These are phyloP conservation scores for Drosophila sproati DNA, from an alignment of 1,140 invertebrate genomes.

Conservation along the genomic window DNA sequence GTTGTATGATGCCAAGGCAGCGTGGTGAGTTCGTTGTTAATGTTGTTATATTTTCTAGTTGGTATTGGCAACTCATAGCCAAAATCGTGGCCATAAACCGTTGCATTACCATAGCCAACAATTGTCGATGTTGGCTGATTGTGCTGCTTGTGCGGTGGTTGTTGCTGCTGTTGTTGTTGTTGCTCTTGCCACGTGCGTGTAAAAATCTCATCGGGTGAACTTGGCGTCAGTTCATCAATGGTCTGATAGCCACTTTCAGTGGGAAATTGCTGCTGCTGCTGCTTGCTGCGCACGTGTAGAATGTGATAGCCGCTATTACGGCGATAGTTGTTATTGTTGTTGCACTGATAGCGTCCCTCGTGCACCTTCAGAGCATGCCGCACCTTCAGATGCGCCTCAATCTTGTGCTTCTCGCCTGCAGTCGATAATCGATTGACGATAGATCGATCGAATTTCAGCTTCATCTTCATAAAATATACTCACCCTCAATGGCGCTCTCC, in stretches of 20 bases:
- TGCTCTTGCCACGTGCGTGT: slow-evolving; percentile 64
- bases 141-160: slow-evolving; percentile 60
- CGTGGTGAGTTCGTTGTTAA: slow-evolving; percentile 56
- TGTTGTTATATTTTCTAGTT: slow-evolving; percentile 24
- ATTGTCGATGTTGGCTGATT: slow-evolving; percentile 36
- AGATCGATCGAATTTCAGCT: not conserved
- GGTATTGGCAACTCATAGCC: slow-evolving; percentile 21
- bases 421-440: not conserved
- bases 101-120: slow-evolving; percentile 41
- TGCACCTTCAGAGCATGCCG: slow-evolving; percentile 77
- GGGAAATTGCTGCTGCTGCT: slow-evolving; percentile 28
- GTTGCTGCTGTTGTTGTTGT: slow-evolving; percentile 34
- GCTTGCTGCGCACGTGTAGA: slow-evolving; percentile 59
- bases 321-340: slow-evolving; percentile 47
- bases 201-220: slow-evolving; percentile 70
- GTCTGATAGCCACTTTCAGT: slow-evolving; percentile 78
- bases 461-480: slow-evolving; percentile 56
- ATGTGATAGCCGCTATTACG: slow-evolving; percentile 57
- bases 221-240: slow-evolving; percentile 74
- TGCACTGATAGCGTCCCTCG: slow-evolving; percentile 83
- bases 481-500: slow-evolving; percentile 75
- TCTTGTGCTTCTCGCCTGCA: slow-evolving; percentile 82
- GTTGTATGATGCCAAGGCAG: slow-evolving; percentile 64
- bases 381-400: slow-evolving; percentile 77
- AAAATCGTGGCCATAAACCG: slow-evolving; percentile 12